Base-by-base conservation (phyloP, 64 coral and sea anemone genomes). In the Anthopleura sola region DNA sequence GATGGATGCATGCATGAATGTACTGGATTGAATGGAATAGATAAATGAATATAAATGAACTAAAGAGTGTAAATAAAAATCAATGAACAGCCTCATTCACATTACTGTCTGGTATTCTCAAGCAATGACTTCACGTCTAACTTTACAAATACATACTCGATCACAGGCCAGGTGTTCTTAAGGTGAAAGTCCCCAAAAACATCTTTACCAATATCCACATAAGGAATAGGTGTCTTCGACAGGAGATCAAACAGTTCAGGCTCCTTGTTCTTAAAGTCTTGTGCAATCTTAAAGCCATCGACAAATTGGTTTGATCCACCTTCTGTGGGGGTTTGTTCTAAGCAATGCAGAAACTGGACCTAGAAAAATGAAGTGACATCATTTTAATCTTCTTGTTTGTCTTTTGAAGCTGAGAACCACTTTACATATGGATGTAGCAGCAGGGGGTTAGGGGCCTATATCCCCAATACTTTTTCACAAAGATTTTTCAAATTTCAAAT, bases 311-410 rank as follows among this genome's bases (percentile, higher is more conserved):
- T 95, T 54, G 21, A 76, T 36, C 94, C 94, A 40, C 90, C 94
- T 28, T 89, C 9, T 36, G 38, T 36, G 15, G 90, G 78, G 0
- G 40, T 78, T 75, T 95, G 90, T n/a, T 89, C 55, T 18, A 95
- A 77, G 36, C 90, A 95, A 83, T 95, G 90, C 56, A 95, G 82
- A 12, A 95, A 1, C n/a, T 92, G 90, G 31, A 87, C 85, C 94
- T 95, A 55, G 8, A 48, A 44, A 6, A 40, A 48, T 32, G 10
- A 71, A 32, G 66, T 11, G 12, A 71, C 3, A 10, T 21, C 20
- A 26, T 76, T 38, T 34, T 76, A 38, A 19, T 8, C 37, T 44
- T 44, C 40, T 0, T 44, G 9, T n/a, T n/a, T n/a, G n/a, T n/a
- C n/a, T n/a, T n/a, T n/a, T n/a, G n/a, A n/a, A n/a, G n/a, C n/a